A percentile compares a stretch with the other conserved stretches of the same genome.
Conservation (phyloP, 2,888 invertebrate species). For the Antheraea yamamai region DNA sequence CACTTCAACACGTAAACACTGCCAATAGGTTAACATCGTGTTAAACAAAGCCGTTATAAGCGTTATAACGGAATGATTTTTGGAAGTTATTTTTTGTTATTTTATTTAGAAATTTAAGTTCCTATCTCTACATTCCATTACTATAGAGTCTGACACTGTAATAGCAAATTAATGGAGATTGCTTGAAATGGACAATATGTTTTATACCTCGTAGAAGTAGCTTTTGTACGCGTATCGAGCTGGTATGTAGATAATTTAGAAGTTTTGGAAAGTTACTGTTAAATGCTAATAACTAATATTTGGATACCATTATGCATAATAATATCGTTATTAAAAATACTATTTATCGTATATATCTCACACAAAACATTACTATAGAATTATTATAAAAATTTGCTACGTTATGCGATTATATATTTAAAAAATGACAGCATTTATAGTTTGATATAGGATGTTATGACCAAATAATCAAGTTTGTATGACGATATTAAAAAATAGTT, state of each 20-base stretch:
- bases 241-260: background rate
- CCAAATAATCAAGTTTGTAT: background rate
- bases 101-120: slow-evolving; percentile 9
- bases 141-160: background rate
- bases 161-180: slow-evolving; percentile 1
- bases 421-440: background rate
- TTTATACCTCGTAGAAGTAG: slow-evolving; percentile 34
- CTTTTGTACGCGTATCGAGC: slow-evolving; percentile 41
- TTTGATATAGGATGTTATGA: background rate
- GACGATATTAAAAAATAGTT: background rate
- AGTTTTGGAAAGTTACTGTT: background rate
- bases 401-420: background rate
- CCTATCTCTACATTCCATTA: slow-evolving; percentile 9
- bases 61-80: background rate
- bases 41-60: background rate
- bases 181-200: slow-evolving; percentile 43
- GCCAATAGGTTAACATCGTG: background rate
- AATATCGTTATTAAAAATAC: background rate
- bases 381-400: no score
- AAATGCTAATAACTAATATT: background rate
- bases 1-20: background rate
- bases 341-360: no score
- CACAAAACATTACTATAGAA: no score
- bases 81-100: background rate
- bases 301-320: background rate